Conservation (phyloP, 1,140 invertebrate genomes). For the Bombus vancouverensis region DNA sequence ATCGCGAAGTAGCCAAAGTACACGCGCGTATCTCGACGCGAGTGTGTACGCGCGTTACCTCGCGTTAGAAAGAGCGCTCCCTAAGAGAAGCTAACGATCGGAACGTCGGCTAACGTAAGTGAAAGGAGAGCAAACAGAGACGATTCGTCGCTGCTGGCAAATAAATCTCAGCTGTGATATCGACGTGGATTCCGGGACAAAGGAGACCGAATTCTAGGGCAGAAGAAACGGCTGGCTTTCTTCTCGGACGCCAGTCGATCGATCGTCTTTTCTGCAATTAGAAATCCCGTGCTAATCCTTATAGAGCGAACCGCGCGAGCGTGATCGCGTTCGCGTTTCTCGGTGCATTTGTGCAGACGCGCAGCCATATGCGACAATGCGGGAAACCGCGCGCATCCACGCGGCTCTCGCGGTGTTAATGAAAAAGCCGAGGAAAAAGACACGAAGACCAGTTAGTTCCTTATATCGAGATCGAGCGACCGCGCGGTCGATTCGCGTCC, state of each 20-base stretch:
- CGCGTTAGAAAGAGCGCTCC: not conserved
- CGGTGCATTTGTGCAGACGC: not conserved
- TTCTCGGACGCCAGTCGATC: not conserved
- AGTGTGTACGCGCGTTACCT: no score
- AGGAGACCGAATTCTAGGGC: slow-evolving; percentile 5
- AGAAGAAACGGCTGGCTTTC: slow-evolving; percentile 11
- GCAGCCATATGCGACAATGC: not conserved
- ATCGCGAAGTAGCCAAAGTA: no score
- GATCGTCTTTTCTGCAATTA: slow-evolving; percentile 41
- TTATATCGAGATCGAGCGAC: slow-evolving; percentile 8
- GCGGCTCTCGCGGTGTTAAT: not conserved
- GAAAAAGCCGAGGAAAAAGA: slow-evolving; percentile 7
- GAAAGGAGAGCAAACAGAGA: not conserved
- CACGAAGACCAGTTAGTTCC: not conserved
- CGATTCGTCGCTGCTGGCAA: not conserved
- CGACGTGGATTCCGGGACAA: not conserved
- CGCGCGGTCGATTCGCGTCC: not conserved
- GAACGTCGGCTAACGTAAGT: not conserved
- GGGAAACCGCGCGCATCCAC: not conserved
- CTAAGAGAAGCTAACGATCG: not conserved
- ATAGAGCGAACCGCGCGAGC: slow-evolving; percentile 3
- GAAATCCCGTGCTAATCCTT: slow-evolving; percentile 32
- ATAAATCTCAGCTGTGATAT: not conserved
- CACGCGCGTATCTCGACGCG: no score
- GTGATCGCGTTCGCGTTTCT: not conserved